These are phyloP conservation scores for Corvus cornix DNA, from an alignment of 2,113 vertebrate genomes.

Conservation along the genomic window DNA sequence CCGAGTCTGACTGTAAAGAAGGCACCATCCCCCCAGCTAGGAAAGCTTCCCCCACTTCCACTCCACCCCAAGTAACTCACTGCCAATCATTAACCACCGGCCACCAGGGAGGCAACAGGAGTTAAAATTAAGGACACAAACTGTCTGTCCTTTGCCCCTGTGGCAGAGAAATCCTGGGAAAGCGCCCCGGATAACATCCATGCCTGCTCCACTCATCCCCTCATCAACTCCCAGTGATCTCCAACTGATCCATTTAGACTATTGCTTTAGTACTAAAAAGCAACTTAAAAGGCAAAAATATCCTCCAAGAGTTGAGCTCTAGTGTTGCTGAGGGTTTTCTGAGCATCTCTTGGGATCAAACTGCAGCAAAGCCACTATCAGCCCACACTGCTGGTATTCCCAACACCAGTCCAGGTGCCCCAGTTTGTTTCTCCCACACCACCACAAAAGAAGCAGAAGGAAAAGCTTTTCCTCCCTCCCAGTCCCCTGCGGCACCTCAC, in stretches of 20 bases:
- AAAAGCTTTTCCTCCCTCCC: background rate
- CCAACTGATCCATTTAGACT: background rate
- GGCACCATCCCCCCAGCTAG: background rate
- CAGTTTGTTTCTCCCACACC: background rate
- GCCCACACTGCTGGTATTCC: background rate
- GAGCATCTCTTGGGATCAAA: background rate
- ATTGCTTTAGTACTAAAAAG: background rate
- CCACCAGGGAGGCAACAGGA: background rate
- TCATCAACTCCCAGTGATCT: fast-evolving
- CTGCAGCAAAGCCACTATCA: fast-evolving
- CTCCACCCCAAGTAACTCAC: background rate
- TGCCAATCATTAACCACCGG: background rate
- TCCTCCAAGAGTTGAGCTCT: background rate
- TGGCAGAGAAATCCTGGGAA: background rate
- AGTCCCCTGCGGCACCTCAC: background rate
- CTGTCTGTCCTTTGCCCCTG: background rate
- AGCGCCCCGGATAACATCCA: fast-evolving
- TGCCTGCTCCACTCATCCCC: background rate
- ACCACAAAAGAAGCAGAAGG: background rate
- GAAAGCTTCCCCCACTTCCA: background rate
- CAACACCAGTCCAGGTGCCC: fast-evolving
- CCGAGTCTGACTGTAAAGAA: background rate
- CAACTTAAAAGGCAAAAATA: background rate
- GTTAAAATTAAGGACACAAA: background rate
- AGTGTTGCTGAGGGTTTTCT: background rate